Evolutionary conservation across 1,140 invertebrate genomes (phyloP), one percentile per base, ranked within the genome.

Genomic region (Heliconius hewitsoni): DNA sequence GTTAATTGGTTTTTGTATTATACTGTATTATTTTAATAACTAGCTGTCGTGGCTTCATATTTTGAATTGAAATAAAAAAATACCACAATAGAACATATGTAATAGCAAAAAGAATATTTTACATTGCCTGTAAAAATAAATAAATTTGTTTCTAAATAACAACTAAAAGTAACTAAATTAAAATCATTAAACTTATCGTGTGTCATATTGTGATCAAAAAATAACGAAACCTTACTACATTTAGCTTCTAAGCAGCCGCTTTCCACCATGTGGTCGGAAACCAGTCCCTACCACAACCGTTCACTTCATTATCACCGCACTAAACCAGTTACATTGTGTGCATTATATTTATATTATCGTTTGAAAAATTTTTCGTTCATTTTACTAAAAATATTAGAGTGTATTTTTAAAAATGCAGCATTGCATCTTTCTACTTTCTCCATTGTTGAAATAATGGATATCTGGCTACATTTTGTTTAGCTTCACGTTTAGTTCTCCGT

Each of bases 221-320:
- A 42, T 70, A 75, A 79, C 23, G 46, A 79, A 39, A 71, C 37
- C 73, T 71, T 52, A 71, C 75, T 79, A 60, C n/a, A 79, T 60
- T 79, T 34, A 76, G 57, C 37, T 73, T 73, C 52, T 76, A 80
- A 73, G 66, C 70, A 77, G 74, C 78, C 79, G 79, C 89, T 91
- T 90, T 92, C 87, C 84, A 89, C 85, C 88, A 90, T 87, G 83
- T 87, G 88, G 79, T 82, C 77, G 77, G 50, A 81, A 80, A 78
- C 79, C 79, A 76, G 82, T 84, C 78, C 60, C 76, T 73, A 71
- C 73, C 73, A 75, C 71, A 70, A 81, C 60, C 76, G 76, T 74
- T 79, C 73, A 73, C 77, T 79, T 73, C 77, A 80, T 77, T 81
- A 81, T 75, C 78, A 60, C 75, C 39, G 73, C 76, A 77, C 73